Conservation (phyloP, 2,888 invertebrate genomes). For the Ectemnius continuus region DNA sequence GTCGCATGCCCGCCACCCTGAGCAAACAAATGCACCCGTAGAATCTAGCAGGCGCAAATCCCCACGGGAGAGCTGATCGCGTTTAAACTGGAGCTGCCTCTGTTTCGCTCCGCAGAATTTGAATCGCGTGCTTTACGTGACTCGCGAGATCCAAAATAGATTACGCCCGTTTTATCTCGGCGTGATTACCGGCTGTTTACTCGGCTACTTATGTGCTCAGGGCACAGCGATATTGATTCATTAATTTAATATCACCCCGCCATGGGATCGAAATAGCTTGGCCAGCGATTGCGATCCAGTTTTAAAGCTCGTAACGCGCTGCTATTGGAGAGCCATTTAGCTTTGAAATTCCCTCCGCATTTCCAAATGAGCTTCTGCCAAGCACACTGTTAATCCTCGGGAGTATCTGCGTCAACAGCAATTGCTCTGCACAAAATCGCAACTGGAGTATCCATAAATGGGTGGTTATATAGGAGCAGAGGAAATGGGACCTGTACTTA, state of each 20-base stretch:
- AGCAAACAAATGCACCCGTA: constrained; percentile 20
- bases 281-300: too few relatives aligned
- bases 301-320: too few relatives aligned
- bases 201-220: neutral
- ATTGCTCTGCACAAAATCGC: too few relatives aligned
- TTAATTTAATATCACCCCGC: constrained; percentile 3
- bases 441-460: too few relatives aligned
- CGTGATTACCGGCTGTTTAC: constrained; percentile 2
- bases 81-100: neutral
- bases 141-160: constrained; percentile 4
- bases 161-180: constrained; percentile 6
- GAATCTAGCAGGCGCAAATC: neutral
- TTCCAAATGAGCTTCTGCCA: too few relatives aligned
- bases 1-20: constrained; percentile 20
- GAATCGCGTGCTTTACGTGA: constrained; percentile 3
- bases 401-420: too few relatives aligned
- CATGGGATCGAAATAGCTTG: neutral
- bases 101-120: constrained; percentile 1
- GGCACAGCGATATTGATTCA: neutral
- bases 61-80: neutral
- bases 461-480: too few relatives aligned
- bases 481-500: too few relatives aligned
- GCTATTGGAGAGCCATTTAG: too few relatives aligned
- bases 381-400: too few relatives aligned
- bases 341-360: too few relatives aligned